Base-by-base conservation (phyloP, 2,797 vertebrate species). In the Spondyliosoma cantharus region DNA sequence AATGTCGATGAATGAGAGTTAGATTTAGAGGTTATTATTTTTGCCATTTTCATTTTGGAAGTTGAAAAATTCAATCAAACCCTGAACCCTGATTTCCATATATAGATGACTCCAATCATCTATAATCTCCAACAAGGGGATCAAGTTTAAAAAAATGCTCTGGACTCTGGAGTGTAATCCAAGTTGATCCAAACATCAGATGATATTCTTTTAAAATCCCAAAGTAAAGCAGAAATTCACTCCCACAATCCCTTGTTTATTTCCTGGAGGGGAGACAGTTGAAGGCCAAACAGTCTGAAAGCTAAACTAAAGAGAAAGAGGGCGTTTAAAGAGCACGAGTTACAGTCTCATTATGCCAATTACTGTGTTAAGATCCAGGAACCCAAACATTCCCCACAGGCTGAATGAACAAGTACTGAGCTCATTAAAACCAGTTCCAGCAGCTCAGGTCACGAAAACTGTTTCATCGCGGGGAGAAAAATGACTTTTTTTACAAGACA, bases 341-440 rank as follows among this genome's bases (percentile, higher is more conserved):
- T 82, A 69, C 46, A 81, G 68, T 76, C 76, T 91, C 86, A 90
- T 88, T 86, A 76, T 66, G 43, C 70, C 74, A 90, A 86, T 87
- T 87, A 86, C 80, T 71, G 76, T 76, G 73, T 80, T 74, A 74
- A 73, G 60, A 81, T 73, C 29, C 45, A 83, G 74, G 53, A 86
- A 80, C 66, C 65, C 37, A 80, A 77, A 89, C 71, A 75, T 58
- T 68, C 27, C 56, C 20, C 63, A 75, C 17, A 53, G 87, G 68
- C 79, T 77, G 67, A 74, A 72, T 17, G n/a, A 57, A 58, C 70
- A 67, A 65, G 22, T 46, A 46, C n/a, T 3, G 57, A 80, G 90
- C 85, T 92, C 87, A 90, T 90, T 90, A 90, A 88, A 87, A 67
- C 29, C 71, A 77, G 78, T 27, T 52, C 52, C 79, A 84, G 85